A percentile compares a stretch with the other conserved stretches of the same genome.
Conservation (phyloP, 64 coral and sea anemone genomes). For the Pocillopora damicornis region DNA sequence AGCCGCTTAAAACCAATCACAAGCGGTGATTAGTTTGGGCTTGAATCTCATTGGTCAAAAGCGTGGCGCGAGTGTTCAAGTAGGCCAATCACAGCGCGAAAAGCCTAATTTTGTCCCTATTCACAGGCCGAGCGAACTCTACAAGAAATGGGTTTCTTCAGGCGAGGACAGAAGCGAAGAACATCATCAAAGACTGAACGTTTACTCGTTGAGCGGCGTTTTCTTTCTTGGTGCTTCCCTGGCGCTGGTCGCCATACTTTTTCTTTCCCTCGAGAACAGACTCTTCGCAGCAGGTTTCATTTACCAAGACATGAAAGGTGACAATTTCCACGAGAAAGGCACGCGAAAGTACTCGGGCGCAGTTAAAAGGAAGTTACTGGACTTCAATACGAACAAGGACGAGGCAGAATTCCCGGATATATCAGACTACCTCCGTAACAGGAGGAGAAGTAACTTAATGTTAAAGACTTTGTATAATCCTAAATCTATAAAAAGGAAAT, state of each 20-base stretch:
- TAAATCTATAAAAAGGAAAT: slow-evolving; percentile 35
- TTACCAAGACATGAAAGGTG: slow-evolving; percentile 44
- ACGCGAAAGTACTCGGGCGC: slow-evolving; percentile 47
- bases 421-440: slow-evolving; percentile 55
- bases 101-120: background rate
- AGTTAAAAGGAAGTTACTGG: slow-evolving; percentile 60
- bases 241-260: slow-evolving; percentile 48
- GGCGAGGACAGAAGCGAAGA: slow-evolving; percentile 56
- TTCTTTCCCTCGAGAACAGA: slow-evolving; percentile 75
- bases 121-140: slow-evolving; percentile 79
- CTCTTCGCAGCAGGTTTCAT: slow-evolving; percentile 72
- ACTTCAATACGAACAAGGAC: slow-evolving; percentile 25
- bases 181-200: slow-evolving; percentile 48
- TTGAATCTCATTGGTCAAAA: too few species aligned
- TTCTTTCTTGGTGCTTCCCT: slow-evolving; percentile 81
- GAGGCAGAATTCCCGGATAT: slow-evolving; percentile 67
- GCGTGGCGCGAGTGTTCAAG: too few species aligned
- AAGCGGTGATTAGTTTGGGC: too few species aligned
- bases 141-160: slow-evolving; percentile 91
- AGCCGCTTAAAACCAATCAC: too few species aligned
- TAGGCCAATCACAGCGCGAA: too few species aligned
- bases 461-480: slow-evolving; percentile 67
- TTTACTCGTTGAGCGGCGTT: slow-evolving; percentile 66
- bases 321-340: slow-evolving; percentile 3
- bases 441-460: slow-evolving; percentile 36